Evolutionary conservation across 2,888 invertebrate species (phyloP).

Genomic region (Diogma glabrata): DNA sequence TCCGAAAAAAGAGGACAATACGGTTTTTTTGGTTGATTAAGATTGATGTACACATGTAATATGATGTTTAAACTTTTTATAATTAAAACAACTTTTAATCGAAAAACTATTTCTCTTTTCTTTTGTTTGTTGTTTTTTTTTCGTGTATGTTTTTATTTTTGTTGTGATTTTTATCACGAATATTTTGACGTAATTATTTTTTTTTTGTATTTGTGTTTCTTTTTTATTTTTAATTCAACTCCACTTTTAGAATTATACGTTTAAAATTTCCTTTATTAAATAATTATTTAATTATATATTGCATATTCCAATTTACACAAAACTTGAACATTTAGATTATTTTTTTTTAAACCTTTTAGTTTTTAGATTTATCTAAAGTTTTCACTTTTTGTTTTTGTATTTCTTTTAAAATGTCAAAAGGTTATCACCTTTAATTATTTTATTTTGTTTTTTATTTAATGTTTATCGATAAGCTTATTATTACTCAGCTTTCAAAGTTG

Average conservation of each 20-base stretch:
- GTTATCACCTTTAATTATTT: conserved; percentile 3
- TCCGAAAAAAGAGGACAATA: conserved; percentile 20
- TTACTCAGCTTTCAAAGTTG: too few relatives aligned
- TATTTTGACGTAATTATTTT: background rate
- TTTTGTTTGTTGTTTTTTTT: background rate
- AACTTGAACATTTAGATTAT: conserved; percentile 13
- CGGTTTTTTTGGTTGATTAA: conserved; percentile 16
- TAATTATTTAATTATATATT: conserved; percentile 12
- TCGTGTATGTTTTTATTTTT: too few relatives aligned
- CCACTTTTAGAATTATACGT: conserved; percentile 1
- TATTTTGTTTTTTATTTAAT: background rate
- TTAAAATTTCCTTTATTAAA: background rate
- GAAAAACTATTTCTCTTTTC: background rate
- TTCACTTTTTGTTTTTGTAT: background rate
- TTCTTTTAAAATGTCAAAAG: conserved; percentile 6
- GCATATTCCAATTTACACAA: conserved; percentile 9
- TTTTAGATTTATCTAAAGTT: too few relatives aligned
- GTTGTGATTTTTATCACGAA: too few relatives aligned
- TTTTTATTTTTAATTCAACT: background rate
- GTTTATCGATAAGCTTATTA: too few relatives aligned
- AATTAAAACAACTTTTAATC: conserved; percentile 1
- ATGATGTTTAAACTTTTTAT: conserved; percentile 9
- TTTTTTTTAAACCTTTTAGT: background rate
- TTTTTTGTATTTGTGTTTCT: background rate
- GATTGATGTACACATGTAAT: conserved; percentile 19